Conservation (phyloP, 2,797 vertebrate genomes). For the Spheniscus humboldti region DNA sequence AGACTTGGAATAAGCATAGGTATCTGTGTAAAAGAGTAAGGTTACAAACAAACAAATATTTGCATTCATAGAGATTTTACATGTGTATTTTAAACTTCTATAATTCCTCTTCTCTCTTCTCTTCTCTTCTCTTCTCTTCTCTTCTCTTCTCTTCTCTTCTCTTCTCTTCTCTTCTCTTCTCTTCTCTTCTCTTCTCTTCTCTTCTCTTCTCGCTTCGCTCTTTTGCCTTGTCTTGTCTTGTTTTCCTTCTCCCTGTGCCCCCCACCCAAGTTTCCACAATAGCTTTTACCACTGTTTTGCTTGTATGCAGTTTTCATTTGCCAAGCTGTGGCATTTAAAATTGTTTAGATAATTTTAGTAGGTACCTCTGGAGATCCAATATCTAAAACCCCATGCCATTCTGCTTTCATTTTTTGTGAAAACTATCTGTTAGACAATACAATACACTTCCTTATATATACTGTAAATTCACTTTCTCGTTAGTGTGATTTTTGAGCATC, state of each 20-base stretch:
- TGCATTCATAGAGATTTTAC: background rate
- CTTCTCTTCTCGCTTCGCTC: too few species aligned
- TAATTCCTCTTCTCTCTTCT: background rate
- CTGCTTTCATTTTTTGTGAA: background rate
- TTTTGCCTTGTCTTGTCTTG: too few species aligned
- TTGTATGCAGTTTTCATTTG: background rate
- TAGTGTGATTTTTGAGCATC: background rate
- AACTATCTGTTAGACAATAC: background rate
- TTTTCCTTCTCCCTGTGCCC: too few species aligned
- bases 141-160: too few species aligned
- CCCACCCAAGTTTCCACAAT: background rate
- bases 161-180: too few species aligned
- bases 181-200: too few species aligned
- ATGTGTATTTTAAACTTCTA: background rate
- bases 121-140: rapidly evolving
- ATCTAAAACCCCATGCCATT: background rate
- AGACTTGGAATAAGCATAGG: background rate
- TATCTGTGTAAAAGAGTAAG: background rate
- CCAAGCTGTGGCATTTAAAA: background rate
- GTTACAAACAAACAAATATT: background rate
- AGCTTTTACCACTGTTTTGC: background rate
- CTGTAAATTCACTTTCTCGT: background rate
- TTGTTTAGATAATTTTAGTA: background rate
- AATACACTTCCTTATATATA: background rate
- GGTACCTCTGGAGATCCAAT: background rate